Base-by-base conservation (phyloP, 2,888 invertebrate genomes). In the Sclerodermus sp. region DNA sequence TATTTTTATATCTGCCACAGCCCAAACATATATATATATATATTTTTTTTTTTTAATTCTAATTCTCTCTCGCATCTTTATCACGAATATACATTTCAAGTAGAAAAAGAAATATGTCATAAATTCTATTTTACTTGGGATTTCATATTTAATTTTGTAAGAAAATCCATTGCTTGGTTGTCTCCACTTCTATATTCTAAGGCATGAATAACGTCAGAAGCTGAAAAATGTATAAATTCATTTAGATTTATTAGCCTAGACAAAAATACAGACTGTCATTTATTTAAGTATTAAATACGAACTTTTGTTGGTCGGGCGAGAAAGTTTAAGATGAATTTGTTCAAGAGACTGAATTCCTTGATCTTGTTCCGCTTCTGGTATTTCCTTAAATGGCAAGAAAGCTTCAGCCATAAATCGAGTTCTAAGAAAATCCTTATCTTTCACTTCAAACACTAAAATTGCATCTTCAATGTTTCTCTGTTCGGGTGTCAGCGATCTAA, bases 331-430 rank as follows among this genome's bases (percentile, higher is more conserved):
- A 66, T 87, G 85, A 57, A 88, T 83, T 79, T 93, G 93, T 49
- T 88, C 85, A 51, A 90, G 81, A 44, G 84, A 83, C 42, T 79
- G 76, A 9, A 80, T 64, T 54, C 80, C 79, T 41, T 84, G 82
- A 1, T 86, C 82, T 47, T 83, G 81, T 0, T 81, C 82, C 1
- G 85, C 85, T 58, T 83, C 84, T 12, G 86, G 84, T 62, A 93
- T 84, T 68, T 91, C 89, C 55, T 82, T 84, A 78, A 97, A 89
- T 65, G 89, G 85, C 30, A 96, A 76, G 79, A 92, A 96, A 36
- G 93, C 92, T 80, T 98, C 98, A 8, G 96, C 96, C 60, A 97
- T 89, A 80, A 96, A 96, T 71, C 94, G 93, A 77, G 94, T 95
- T 66, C 87, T 87, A 75, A 94, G 86, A 79, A 96, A 87, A 79